Conservation (phyloP, 2,888 invertebrate genomes). For the Tribolium freemani region DNA sequence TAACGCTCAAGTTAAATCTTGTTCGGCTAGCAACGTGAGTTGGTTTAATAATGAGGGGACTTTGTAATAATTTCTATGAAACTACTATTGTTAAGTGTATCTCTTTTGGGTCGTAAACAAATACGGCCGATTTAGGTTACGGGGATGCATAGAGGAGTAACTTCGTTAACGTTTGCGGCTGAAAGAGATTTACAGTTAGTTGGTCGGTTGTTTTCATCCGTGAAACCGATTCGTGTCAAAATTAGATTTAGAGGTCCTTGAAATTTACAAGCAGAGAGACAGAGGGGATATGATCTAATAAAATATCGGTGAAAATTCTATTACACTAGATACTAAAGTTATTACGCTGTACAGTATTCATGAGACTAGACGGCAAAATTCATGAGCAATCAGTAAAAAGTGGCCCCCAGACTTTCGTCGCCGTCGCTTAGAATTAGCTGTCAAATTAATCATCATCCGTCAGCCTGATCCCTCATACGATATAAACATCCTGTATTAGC, state of each 20-base stretch:
- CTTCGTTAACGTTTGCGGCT: not conserved
- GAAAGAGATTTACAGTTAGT: not conserved
- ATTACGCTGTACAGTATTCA: not conserved
- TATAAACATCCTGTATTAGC: constrained; percentile 52
- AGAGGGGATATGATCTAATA: not conserved
- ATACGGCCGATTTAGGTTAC: not conserved
- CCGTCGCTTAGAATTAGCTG: constrained; percentile 53
- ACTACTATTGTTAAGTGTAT: constrained; percentile 25
- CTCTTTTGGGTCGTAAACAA: not conserved
- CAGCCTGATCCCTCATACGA: constrained; percentile 53
- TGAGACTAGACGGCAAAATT: constrained; percentile 23
- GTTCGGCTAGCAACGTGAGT: constrained; percentile 45
- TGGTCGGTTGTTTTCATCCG: not conserved
- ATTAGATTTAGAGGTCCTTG: not conserved
- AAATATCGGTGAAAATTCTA: not conserved
- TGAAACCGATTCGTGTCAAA: not conserved
- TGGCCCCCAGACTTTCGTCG: constrained; percentile 44
- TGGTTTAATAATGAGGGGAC: constrained; percentile 46
- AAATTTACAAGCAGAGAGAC: not conserved
- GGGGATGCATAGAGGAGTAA: not conserved
- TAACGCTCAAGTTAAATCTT: constrained; percentile 42
- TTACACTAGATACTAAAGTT: not conserved
- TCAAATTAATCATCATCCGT: constrained; percentile 59
- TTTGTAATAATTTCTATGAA: constrained; percentile 44
- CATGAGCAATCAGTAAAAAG: constrained; percentile 52